Percentiles rank a stretch among this genome's conserved stretches.
Conservation (phyloP, 1,140 invertebrate genomes). For the Leptinotarsa undecemlineata region DNA sequence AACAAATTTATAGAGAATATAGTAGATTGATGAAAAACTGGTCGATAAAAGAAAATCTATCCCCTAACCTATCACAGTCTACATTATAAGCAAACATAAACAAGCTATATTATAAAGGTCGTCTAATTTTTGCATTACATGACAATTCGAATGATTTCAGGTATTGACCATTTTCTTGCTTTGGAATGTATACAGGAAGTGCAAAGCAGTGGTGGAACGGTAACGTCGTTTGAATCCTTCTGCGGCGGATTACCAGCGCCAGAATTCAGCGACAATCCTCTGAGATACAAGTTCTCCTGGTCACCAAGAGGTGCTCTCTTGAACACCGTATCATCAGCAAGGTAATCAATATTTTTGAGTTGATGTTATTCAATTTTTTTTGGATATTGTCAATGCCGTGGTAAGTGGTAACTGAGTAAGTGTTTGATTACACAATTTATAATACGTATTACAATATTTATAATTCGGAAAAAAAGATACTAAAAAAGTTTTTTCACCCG, state of each 20-base stretch:
- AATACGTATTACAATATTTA: too few species aligned
- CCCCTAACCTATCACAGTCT: too few species aligned
- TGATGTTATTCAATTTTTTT: too few species aligned
- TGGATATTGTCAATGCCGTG: too few species aligned
- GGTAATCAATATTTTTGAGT: conserved; percentile 45
- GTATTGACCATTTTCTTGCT: conserved; percentile 94
- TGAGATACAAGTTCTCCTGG: conserved; percentile 99
- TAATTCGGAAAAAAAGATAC: conserved; percentile 4
- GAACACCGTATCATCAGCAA: conserved; percentile 86
- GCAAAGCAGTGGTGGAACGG: conserved; percentile 75
- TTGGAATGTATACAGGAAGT: conserved; percentile 93
- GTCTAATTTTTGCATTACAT: too few species aligned
- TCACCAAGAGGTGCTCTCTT: conserved; percentile 88
- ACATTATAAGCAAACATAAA: too few species aligned
- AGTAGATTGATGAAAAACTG: too few species aligned
- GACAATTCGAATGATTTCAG: background rate
- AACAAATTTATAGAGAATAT: too few species aligned
- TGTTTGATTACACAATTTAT: too few species aligned
- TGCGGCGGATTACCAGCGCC: conserved; percentile 96
- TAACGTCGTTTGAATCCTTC: conserved; percentile 95
- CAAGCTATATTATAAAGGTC: too few species aligned
- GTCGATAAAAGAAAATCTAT: too few species aligned
- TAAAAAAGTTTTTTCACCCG: conserved; percentile 20
- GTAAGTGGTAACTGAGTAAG: too few species aligned
- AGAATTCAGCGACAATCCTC: conserved; percentile 90